Conservation (phyloP, 2,113 vertebrate genomes). For the Bos javanicus region DNA sequence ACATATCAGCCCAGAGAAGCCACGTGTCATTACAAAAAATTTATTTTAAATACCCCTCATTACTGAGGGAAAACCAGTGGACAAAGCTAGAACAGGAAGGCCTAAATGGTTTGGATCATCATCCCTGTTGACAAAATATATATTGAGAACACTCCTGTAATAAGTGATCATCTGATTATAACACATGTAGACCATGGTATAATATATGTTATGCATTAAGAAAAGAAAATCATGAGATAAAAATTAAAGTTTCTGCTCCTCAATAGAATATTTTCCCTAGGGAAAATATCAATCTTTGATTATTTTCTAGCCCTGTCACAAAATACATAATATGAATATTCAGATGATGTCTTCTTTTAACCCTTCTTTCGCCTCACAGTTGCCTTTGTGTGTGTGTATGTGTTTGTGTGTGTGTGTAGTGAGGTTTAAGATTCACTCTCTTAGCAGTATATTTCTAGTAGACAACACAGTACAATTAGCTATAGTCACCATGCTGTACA, state of each 20-base stretch:
- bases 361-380: neutral
- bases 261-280: neutral
- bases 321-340: neutral
- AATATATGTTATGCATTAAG: neutral
- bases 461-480: neutral
- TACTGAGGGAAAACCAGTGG: neutral
- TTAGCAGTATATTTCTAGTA: neutral
- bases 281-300: neutral
- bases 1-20: neutral
- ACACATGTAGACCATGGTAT: fast-evolving
- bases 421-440: neutral
- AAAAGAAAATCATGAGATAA: neutral
- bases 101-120: neutral
- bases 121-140: neutral
- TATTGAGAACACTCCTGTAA: neutral
- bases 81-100: neutral
- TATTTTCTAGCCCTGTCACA: neutral
- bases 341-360: neutral
- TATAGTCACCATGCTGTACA: fast-evolving
- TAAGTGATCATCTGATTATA: neutral
- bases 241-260: neutral
- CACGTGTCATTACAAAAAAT: neutral
- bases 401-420: neutral
- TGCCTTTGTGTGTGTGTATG: neutral
- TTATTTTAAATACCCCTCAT: neutral